These are phyloP conservation scores for Porites cylindrica DNA, from an alignment of 92 coral and sea anemone species.

Conservation along the genomic window DNA sequence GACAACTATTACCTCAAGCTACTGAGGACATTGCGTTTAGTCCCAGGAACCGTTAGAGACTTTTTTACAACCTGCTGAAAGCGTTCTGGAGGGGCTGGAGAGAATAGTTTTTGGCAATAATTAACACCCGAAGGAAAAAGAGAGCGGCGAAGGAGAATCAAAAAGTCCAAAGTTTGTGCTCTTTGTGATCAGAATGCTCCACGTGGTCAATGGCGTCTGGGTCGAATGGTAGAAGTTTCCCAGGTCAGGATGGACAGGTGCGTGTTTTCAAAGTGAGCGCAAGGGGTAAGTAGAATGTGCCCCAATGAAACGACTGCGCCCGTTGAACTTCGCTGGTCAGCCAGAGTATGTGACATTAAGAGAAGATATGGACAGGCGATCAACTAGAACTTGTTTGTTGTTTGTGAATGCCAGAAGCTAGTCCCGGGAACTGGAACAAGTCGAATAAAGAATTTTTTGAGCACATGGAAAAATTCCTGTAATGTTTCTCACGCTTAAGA, in stretches of 20 bases:
- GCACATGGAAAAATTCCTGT: too few relatives aligned
- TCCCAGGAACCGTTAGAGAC: conserved; percentile 17
- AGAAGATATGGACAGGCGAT: too few relatives aligned
- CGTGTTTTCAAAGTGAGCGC: conserved; percentile 18
- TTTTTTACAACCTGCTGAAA: background rate
- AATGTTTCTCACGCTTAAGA: too few relatives aligned
- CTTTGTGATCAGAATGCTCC: conserved; percentile 20
- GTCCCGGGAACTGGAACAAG: too few relatives aligned
- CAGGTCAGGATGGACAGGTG: conserved; percentile 38
- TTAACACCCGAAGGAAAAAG: conserved; percentile 29
- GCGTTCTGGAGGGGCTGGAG: conserved; percentile 11
- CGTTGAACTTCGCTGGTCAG: background rate
- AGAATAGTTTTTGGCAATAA: conserved; percentile 10
- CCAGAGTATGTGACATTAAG: background rate
- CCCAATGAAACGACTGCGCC: conserved; percentile 5
- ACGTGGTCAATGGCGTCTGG: conserved; percentile 39
- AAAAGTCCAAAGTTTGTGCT: conserved; percentile 21
- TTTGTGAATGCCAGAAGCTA: too few relatives aligned
- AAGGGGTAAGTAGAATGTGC: conserved; percentile 9
- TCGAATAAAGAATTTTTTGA: too few relatives aligned
- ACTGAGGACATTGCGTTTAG: conserved; percentile 30
- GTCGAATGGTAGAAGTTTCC: conserved; percentile 37
- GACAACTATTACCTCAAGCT: conserved; percentile 38
- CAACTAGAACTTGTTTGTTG: too few relatives aligned
- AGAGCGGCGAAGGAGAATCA: background rate